phyloP scores from a whole-genome alignment of 1,140 invertebrate species.

The Catajapyx aquilonaris region DNA sequence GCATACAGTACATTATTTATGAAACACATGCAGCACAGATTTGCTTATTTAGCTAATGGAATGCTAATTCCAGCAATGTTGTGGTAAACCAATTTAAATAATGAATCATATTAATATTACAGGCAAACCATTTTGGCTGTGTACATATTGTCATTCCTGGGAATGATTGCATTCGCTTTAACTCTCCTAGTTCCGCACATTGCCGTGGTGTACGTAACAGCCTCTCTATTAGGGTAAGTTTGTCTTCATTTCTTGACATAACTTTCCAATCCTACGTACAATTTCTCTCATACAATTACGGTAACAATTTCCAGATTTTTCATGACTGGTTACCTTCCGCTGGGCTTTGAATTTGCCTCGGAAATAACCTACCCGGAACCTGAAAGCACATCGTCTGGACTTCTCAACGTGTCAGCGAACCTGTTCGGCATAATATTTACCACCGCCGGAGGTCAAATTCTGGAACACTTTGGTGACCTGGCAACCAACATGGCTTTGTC shows the following conservation, averaged over 20 bases:
- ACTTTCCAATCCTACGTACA: no score
- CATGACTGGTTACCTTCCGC: slow-evolving; percentile 87
- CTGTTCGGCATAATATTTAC: no score
- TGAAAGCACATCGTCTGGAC: slow-evolving; percentile 77
- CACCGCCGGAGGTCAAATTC: no score
- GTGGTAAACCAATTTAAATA: slow-evolving; percentile 3
- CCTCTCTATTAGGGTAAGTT: slow-evolving; percentile 53
- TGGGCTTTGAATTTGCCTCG: slow-evolving; percentile 87
- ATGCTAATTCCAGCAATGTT: neutral
- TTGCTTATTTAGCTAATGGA: neutral
- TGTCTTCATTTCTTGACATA: no score
- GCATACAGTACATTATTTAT: neutral
- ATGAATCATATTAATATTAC: slow-evolving; percentile 19
- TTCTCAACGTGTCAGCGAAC: slow-evolving; percentile 75
- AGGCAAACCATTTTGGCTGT: slow-evolving; percentile 72
- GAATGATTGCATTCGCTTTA: slow-evolving; percentile 75
- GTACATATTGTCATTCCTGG: slow-evolving; percentile 60
- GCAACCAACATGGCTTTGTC: no score
- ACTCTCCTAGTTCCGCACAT: slow-evolving; percentile 43
- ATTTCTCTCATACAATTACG: no score
- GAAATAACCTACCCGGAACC: slow-evolving; percentile 88
- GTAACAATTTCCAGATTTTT: no score
- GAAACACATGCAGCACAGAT: neutral
- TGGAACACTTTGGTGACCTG: no score
- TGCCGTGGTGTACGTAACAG: slow-evolving; percentile 54